These are phyloP conservation scores for Mormyrus lacerda DNA, from an alignment of 2,113 vertebrate genomes.

Conservation along the genomic window DNA sequence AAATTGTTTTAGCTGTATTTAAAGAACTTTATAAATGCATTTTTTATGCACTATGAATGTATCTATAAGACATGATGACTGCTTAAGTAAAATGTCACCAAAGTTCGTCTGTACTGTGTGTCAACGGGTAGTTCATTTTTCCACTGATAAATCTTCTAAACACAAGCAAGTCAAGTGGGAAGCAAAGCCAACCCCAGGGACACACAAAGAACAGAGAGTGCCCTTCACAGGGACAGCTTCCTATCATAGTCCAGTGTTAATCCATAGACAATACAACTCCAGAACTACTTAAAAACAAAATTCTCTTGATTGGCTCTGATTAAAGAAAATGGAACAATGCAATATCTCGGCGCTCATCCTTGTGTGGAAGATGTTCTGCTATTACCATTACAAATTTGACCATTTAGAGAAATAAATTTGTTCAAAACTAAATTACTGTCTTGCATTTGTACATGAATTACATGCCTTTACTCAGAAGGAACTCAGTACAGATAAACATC, in stretches of 20 bases:
- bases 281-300: neutral
- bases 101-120: neutral
- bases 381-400: neutral
- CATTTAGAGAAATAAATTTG: neutral
- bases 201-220: neutral
- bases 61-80: neutral
- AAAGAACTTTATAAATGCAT: neutral
- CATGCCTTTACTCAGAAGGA: neutral
- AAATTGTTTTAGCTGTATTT: neutral
- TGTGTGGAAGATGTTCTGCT: neutral
- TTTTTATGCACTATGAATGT: neutral
- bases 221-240: neutral
- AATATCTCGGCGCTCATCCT: neutral
- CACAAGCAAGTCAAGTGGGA: neutral
- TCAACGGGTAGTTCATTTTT: neutral
- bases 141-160: neutral
- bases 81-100: neutral
- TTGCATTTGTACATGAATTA: neutral
- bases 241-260: neutral
- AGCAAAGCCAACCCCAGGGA: neutral
- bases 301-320: neutral
- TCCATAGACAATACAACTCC: neutral
- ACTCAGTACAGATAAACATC: neutral
- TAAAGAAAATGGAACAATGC: neutral
- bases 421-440: neutral